Conservation (phyloP, 2,797 vertebrate genomes). For the Chaetodon trifasciatus region DNA sequence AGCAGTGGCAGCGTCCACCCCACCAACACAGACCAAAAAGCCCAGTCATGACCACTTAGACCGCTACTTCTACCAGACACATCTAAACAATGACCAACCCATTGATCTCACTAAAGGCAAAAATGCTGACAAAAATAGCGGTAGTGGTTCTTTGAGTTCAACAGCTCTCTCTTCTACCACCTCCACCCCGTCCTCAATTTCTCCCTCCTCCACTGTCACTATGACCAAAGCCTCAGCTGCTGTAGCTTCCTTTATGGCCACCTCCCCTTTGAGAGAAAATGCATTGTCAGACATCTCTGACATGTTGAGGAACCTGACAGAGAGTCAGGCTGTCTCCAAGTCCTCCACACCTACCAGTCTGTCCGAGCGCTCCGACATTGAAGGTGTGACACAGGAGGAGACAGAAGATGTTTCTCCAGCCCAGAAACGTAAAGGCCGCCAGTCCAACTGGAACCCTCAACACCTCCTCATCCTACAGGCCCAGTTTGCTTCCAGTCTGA, state of each 20-base stretch:
- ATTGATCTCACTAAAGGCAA: slow-evolving; percentile 99
- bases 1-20: slow-evolving; percentile 92
- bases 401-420: slow-evolving; percentile 95
- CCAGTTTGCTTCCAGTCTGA: slow-evolving; percentile 97
- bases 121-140: slow-evolving; percentile 91
- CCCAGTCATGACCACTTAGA: slow-evolving; percentile 91
- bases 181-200: slow-evolving; percentile 93
- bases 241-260: slow-evolving; percentile 97
- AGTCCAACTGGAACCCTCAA: slow-evolving; percentile 99
- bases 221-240: slow-evolving; percentile 97
- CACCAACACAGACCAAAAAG: slow-evolving; percentile 95
- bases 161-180: slow-evolving; percentile 92
- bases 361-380: slow-evolving; percentile 96
- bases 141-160: slow-evolving; percentile 92
- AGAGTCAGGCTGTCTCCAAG: slow-evolving; percentile 95
- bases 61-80: slow-evolving; percentile 95
- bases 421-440: slow-evolving; percentile 98
- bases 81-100: slow-evolving; percentile 91
- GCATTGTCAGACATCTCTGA: slow-evolving; percentile 99
- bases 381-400: slow-evolving; percentile 94
- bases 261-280: slow-evolving; percentile 97
- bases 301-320: slow-evolving; percentile 99
- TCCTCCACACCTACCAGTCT: slow-evolving; percentile 97
- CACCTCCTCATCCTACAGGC: slow-evolving; percentile 98
- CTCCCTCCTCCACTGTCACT: slow-evolving; percentile 92